These are phyloP conservation scores for Leptogaster cylindrica DNA, from an alignment of 2,888 invertebrate genomes.

Conservation along the genomic window DNA sequence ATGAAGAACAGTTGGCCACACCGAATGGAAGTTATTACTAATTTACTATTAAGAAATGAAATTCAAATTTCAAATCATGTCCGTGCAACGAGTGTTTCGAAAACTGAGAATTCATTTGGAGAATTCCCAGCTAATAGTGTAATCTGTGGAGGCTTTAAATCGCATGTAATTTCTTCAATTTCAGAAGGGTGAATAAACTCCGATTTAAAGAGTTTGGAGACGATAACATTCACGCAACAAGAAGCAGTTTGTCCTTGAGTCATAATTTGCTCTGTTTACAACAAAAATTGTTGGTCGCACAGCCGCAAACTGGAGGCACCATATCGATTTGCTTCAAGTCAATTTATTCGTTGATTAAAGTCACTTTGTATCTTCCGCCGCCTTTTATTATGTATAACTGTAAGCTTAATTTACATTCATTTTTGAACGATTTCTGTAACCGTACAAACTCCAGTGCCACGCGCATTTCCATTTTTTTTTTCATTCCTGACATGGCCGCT, in stretches of 20 bases:
- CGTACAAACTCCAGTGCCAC: background rate
- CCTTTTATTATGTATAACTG: conserved; percentile 22
- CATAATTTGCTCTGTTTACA: conserved; percentile 9
- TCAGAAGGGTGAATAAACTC: too few species aligned
- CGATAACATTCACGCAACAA: background rate
- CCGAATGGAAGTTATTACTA: too few species aligned
- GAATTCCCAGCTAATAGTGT: too few species aligned
- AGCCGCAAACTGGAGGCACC: background rate
- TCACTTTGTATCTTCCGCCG: background rate
- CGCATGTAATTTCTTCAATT: too few species aligned
- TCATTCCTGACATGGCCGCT: background rate
- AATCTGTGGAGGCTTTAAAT: too few species aligned
- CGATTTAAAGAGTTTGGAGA: too few species aligned
- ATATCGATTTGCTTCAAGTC: background rate
- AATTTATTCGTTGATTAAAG: conserved; percentile 11
- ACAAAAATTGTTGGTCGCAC: conserved; percentile 1
- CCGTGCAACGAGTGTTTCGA: too few species aligned
- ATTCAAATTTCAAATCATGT: too few species aligned
- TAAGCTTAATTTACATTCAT: conserved; percentile 22
- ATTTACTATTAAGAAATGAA: too few species aligned
- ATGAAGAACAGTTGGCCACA: too few species aligned
- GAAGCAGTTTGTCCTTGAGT: conserved; percentile 22
- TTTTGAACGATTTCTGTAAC: conserved; percentile 24
- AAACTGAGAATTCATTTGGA: too few species aligned
- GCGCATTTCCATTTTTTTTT: conserved; percentile 22